Conservation (phyloP, 2,888 invertebrate genomes). For the Lamproptera curius region DNA sequence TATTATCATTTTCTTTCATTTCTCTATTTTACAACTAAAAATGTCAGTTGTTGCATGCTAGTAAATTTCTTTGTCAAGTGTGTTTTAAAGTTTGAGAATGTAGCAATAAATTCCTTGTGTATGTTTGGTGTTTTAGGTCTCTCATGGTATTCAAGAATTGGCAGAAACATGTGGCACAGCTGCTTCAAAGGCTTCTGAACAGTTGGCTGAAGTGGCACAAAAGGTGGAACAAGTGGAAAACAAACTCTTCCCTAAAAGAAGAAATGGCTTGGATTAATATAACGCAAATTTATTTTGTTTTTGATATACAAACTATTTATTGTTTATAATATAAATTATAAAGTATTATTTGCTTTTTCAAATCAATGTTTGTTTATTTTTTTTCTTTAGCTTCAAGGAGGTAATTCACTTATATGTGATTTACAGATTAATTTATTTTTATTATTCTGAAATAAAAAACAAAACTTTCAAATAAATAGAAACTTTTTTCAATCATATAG, state of each 20-base stretch:
- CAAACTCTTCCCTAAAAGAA: constrained; percentile 56
- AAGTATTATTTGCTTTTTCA: constrained; percentile 13
- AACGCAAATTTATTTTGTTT: not conserved
- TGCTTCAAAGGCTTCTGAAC: constrained; percentile 57
- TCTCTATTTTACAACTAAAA: no score
- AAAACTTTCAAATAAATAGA: no score
- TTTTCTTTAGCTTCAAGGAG: no score
- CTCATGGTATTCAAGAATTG: constrained; percentile 61
- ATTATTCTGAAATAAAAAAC: no score
- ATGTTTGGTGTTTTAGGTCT: constrained; percentile 42
- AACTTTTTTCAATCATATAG: no score
- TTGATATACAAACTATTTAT: constrained; percentile 23
- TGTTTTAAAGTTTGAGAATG: no score
- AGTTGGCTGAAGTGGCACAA: constrained; percentile 56
- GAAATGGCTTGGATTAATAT: constrained; percentile 64
- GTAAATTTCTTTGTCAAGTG: no score
- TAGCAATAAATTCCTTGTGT: no score
- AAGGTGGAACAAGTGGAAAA: constrained; percentile 61
- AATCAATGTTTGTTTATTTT: constrained; percentile 12
- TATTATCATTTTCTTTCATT: no score
- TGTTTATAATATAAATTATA: constrained; percentile 13
- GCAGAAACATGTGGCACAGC: constrained; percentile 66
- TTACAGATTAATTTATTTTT: no score
- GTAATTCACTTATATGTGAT: no score
- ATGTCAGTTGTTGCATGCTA: no score